Base-by-base conservation (phyloP, 2,797 vertebrate species). In the Peromyscus eremicus region DNA sequence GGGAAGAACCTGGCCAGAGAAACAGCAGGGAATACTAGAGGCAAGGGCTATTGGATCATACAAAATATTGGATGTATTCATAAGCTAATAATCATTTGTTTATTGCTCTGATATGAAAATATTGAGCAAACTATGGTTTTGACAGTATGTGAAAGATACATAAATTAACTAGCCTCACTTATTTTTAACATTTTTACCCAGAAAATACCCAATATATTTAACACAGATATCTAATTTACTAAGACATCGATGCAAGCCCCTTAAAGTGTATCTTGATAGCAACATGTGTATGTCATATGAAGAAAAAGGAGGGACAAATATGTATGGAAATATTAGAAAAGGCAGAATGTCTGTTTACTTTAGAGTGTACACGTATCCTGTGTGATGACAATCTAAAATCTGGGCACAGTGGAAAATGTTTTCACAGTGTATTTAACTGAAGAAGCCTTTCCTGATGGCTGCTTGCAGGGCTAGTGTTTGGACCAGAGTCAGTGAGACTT, bases 181-280 rank as follows among this genome's bases (percentile, higher is more conserved):
- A 73, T 17, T 49, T 32, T 21, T 23, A 23, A 17, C 13, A 64
- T 11, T 75, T 94, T 88, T 52, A 27, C 19, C 88, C 37, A 55
- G 40, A 92, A 84, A 62, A 73, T 83, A 40, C 57, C n/a, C 27
- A 91, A 64, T 37, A 60, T 43, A 62, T 82, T 40, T 40, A 76
- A 81, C 60, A 40, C 43, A 89, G 9, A 70, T 82, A 43, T 23
- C 23, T 89, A 66, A 70, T 96, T 96, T 84, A 55, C 57, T 64
- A 92, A 85, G 5, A 57, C 17, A 80, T 68, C 37, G 62, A 34
- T 52, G 29, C 60, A 62, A 94, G 77, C 23, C n/a, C 77, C 62
- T 89, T 79, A 29, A 81, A 85, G 19, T 94, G 19, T 76, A 29
- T 89, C 64, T 84, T 92, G 32, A 40, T 92, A 52, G 77, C 60